Evolutionary conservation across 1,140 invertebrate genomes (phyloP), one percentile per base, ranked within the genome.

Genomic region (Drosophila nasuta): DNA sequence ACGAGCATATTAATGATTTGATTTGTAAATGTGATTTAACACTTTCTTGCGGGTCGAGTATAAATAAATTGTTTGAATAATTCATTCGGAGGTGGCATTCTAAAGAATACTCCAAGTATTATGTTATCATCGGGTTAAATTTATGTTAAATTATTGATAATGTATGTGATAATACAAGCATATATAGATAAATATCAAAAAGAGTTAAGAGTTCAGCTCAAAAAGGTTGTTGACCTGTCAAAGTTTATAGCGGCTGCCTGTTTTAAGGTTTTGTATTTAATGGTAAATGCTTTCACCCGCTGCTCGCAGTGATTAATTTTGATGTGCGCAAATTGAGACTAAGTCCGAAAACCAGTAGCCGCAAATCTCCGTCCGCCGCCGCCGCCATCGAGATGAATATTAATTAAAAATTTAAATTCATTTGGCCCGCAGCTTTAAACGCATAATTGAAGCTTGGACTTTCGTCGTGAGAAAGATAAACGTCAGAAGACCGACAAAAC

Each of bases 391-490:
- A 70, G 33, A n/a, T 33, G 8, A 69, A 75, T 43, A 33, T 15
- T 10, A 69, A 63, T 58, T 45, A 41, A 62, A 74, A 87, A 77
- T 82, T 77, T 73, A 82, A 87, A 82, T 79, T 10, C 48, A 8
- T 28, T 35, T 63, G 45, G 77, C 82, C 83, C 68, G 69, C 80
- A 79, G 77, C 45, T 70, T 13, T 66, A 43, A 71, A 58, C 70
- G 46, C 51, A 49, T 69, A 69, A 68, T 69, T 69, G 49, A 62
- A 69, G 28, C 48, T 43, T 65, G 72, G 48, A 75, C 77, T 77
- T 88, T 80, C 69, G 35, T 82, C 73, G 77, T 82, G 80, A 79
- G 83, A 88, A 83, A 71, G 77, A 82, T 69, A 82, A 88, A 88
- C 76, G 58, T 4, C 35, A 38, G 35, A 38, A 8, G 35, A 38